Base-by-base conservation (phyloP, 2,888 invertebrate genomes). In the Molorchus minor region DNA sequence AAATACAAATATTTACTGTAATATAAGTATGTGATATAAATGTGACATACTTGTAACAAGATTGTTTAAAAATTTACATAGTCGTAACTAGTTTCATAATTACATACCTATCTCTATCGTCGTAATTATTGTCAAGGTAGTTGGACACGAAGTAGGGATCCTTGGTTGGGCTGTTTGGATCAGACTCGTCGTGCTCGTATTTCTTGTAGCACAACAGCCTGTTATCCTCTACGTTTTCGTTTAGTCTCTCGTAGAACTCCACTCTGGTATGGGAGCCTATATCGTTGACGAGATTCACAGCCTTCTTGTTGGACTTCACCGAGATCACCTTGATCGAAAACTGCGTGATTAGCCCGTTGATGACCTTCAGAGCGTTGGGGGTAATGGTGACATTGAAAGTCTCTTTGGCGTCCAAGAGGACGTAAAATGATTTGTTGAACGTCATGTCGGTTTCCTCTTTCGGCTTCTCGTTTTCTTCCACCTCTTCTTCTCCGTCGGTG, bases 341-440 rank as follows among this genome's bases (percentile, higher is more conserved):
- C 25, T 78, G 72, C 0, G 78, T 77, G 25, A 79, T 62, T 25
- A 78, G 56, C 62, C 81, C 84, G 78, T 60, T 84, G 70, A 83
- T 77, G 0, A 81, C 75, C 52, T 86, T 82, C 3, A 92, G 84
- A 21, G 81, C 86, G 72, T 80, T 85, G 1, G 90, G 88, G 0
- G 91, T 90, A 20, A 92, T 73, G 0, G 90, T 90, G 1, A 91
- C 70, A 68, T 89, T 86, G 2, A 93, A 80, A 40, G 83, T 81
- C 62, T 90, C 88, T 46, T 86, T 84, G 0, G 90, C 87, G 64
- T 89, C 88, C 2, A 92, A 72, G 47, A 90, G 81, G 4, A 92
- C 72, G 76, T 91, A 91, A 0, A 87, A 87, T 43, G 91, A 88
- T 41, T 78, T 80, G 41, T 75, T 75, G 56, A 73, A 77, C 13